Evolutionary conservation across 2,797 vertebrate genomes (phyloP).

Genomic region (Rhadinocentrus ornatus): DNA sequence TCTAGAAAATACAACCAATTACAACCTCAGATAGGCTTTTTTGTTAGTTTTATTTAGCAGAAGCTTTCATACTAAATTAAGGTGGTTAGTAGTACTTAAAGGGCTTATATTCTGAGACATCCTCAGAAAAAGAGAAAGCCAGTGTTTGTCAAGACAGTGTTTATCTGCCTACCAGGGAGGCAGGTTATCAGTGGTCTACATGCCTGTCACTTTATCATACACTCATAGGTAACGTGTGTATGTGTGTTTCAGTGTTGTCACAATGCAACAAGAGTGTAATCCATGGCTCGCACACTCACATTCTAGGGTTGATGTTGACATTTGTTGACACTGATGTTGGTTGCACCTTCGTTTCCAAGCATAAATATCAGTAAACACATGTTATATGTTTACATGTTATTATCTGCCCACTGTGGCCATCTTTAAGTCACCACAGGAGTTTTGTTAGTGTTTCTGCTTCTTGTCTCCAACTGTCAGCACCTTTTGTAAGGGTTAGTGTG

Average conservation of each 20-base stretch:
- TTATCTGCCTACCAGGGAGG: constrained; percentile 50
- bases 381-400: constrained; percentile 40
- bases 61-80: neutral
- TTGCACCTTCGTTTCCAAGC: constrained; percentile 5
- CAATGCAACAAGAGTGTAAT: constrained; percentile 35
- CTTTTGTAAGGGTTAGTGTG: neutral
- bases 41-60: neutral
- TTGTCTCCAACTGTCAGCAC: constrained; percentile 14
- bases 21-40: neutral
- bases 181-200: constrained; percentile 49
- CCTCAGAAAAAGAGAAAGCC: constrained; percentile 19
- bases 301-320: constrained; percentile 34
- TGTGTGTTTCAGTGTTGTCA: constrained; percentile 25
- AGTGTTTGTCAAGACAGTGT: constrained; percentile 50
- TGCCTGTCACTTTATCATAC: constrained; percentile 46
- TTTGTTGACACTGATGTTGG: constrained; percentile 33
- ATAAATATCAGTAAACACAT: constrained; percentile 33
- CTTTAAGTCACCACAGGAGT: neutral
- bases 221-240: constrained; percentile 25
- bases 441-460: constrained; percentile 26
- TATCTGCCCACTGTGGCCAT: constrained; percentile 22
- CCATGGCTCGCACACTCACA: constrained; percentile 21
- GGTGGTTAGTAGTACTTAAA: neutral
- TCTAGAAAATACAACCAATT: neutral
- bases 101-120: constrained; percentile 2